A percentile compares a stretch with the other conserved stretches of the same genome.
Evolutionary conservation across 2,797 vertebrate species (phyloP).

Genomic region (Erpetoichthys calabaricus): DNA sequence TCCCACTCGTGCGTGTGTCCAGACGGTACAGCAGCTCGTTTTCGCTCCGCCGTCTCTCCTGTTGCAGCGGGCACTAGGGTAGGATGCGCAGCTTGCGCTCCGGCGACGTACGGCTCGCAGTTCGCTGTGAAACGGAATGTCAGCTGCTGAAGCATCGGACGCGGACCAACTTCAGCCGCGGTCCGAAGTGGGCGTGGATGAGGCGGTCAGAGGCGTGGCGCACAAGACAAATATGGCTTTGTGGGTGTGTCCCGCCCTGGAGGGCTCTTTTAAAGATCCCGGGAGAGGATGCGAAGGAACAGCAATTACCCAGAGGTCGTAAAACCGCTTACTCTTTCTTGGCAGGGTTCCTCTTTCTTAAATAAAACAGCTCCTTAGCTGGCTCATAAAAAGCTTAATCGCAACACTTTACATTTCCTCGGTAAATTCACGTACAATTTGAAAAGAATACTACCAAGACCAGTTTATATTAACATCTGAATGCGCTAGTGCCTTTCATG

Average conservation of each 20-base stretch:
- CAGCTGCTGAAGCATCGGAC: neutral
- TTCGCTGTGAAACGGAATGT: neutral
- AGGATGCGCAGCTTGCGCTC: neutral
- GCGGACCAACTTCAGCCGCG: neutral
- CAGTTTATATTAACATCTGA: too few relatives aligned
- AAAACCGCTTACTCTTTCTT: slow-evolving; percentile 32
- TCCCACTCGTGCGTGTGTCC: too few relatives aligned
- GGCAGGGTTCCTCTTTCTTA: slow-evolving; percentile 26
- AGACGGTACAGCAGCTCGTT: too few relatives aligned
- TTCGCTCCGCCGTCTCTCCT: too few relatives aligned
- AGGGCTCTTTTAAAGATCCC: slow-evolving; percentile 30
- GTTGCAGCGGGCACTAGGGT: too few relatives aligned
- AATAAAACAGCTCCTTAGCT: slow-evolving; percentile 39
- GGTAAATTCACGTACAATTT: too few relatives aligned
- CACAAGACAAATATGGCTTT: neutral
- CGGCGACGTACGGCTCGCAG: neutral
- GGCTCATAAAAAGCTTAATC: slow-evolving; percentile 32
- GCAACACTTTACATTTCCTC: slow-evolving; percentile 19
- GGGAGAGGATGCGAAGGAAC: slow-evolving; percentile 45
- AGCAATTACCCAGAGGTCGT: slow-evolving; percentile 33
- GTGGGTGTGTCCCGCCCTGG: neutral
- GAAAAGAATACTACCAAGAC: too few relatives aligned
- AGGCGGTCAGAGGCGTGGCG: neutral
- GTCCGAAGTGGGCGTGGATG: neutral
- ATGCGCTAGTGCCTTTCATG: too few relatives aligned